Conservation (phyloP, 2,797 vertebrate species). For the Intellagama lesueurii region DNA sequence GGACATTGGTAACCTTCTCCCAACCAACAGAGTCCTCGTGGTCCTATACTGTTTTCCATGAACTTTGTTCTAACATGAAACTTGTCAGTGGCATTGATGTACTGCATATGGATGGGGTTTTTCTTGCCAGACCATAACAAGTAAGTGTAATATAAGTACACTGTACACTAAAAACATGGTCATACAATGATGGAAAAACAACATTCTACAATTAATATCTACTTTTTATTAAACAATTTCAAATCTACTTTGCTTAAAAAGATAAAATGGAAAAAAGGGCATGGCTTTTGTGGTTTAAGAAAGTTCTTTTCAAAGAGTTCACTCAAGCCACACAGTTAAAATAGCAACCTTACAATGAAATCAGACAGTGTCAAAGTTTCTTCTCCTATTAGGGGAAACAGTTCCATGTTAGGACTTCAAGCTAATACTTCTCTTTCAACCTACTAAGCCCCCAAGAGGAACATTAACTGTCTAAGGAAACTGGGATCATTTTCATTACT, state of each 20-base stretch:
- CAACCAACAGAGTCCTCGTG: neutral
- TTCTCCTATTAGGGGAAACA: neutral
- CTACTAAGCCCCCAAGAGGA: neutral
- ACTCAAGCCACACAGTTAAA: neutral
- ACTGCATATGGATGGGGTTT: neutral
- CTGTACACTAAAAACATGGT: neutral
- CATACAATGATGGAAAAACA: neutral
- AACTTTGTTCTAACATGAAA: neutral
- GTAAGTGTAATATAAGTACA: neutral
- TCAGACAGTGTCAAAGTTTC: neutral
- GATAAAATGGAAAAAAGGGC: neutral
- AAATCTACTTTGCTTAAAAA: neutral
- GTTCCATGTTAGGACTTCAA: neutral
- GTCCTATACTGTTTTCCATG: neutral
- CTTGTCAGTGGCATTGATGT: neutral
- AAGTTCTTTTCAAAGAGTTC: neutral
- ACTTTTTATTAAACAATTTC: neutral
- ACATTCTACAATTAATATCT: neutral
- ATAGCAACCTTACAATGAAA: neutral
- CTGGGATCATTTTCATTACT: conserved; percentile 13
- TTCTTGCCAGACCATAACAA: no score
- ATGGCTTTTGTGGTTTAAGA: neutral
- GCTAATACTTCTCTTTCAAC: neutral
- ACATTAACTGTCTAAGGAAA: neutral
- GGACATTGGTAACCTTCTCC: neutral